A percentile compares a stretch with the other conserved stretches of the same genome.
phyloP scores from a whole-genome alignment of 1,140 invertebrate species.

The Lucilia cuprina region DNA sequence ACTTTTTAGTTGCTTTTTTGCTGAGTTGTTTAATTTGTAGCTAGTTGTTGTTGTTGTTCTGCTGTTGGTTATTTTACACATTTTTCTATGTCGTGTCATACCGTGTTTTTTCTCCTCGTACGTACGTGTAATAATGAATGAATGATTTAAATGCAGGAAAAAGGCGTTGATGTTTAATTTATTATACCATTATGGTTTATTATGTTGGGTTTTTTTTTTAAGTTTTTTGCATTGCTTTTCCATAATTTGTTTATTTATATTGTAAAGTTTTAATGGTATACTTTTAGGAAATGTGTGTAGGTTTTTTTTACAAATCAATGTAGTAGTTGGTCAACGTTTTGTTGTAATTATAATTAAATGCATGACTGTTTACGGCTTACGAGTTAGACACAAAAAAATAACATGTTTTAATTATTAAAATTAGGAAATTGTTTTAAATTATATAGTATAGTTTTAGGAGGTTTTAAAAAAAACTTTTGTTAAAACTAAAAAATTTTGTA shows the following conservation, averaged over 20 bases:
- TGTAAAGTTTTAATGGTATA: neutral
- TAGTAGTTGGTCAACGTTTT: neutral
- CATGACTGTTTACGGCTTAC: too few relatives aligned
- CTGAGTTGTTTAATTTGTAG: neutral
- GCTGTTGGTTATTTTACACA: neutral
- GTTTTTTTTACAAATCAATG: neutral
- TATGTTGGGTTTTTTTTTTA: neutral
- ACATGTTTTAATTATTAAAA: too few relatives aligned
- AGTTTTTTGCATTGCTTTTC: neutral
- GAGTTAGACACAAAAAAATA: too few relatives aligned
- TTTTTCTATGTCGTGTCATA: neutral
- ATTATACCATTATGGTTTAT: conserved; percentile 27
- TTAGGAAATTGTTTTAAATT: too few relatives aligned
- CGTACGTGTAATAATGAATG: neutral
- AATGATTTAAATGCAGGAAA: conserved; percentile 24
- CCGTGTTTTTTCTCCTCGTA: too few relatives aligned
- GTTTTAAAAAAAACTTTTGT: too few relatives aligned
- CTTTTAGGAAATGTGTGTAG: neutral
- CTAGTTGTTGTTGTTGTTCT: too few relatives aligned
- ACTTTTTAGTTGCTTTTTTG: neutral
- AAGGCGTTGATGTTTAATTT: conserved; percentile 31
- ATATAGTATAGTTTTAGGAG: too few relatives aligned
- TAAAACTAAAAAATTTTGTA: too few relatives aligned
- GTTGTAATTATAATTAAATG: too few relatives aligned
- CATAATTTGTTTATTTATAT: neutral